Conservation (phyloP, 2,113 vertebrate species). For the Petroica traversi region DNA sequence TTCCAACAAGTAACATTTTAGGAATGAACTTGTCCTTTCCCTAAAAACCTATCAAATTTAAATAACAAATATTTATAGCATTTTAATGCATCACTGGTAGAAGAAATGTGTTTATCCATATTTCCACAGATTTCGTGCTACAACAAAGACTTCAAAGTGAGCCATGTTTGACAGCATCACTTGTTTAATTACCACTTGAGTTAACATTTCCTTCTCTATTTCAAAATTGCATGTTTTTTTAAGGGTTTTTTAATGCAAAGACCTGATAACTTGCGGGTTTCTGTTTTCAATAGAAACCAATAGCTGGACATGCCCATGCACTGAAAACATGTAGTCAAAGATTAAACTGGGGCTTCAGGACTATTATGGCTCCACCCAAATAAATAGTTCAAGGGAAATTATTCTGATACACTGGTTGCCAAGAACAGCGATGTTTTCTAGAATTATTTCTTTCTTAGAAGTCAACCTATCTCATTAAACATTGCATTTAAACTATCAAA, state of each 20-base stretch:
- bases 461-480: constrained; percentile 27
- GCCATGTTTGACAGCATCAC: background rate
- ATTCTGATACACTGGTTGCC: constrained; percentile 61
- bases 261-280: background rate
- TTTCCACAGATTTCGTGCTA: background rate
- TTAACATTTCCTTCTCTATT: constrained; percentile 20
- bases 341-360: constrained; percentile 53
- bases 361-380: constrained; percentile 65
- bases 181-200: background rate
- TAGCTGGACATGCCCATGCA: constrained; percentile 28
- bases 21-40: background rate
- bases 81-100: background rate
- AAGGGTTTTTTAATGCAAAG: constrained; percentile 34
- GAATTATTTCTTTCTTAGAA: constrained; percentile 51
- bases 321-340: constrained; percentile 59
- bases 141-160: background rate
- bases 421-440: constrained; percentile 60
- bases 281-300: constrained; percentile 48
- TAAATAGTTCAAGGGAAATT: constrained; percentile 62
- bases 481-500: background rate
- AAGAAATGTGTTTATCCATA: background rate
- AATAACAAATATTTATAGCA: background rate
- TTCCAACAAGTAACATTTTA: background rate
- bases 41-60: background rate
- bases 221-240: background rate